phyloP scores from a whole-genome alignment of 2,888 invertebrate genomes.

The Acronicta psi region DNA sequence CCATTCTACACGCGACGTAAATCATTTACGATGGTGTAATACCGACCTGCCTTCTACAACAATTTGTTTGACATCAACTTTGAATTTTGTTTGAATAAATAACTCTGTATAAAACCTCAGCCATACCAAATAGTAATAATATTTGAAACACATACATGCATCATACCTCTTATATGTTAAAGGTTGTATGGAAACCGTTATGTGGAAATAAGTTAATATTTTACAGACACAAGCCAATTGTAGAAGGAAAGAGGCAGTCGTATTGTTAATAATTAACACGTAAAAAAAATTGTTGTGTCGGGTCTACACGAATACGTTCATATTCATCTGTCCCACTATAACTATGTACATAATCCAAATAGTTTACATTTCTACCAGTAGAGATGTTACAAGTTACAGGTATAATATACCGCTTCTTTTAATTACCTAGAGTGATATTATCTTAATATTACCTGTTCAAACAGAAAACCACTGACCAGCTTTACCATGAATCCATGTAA shows the following conservation, averaged over 20 bases:
- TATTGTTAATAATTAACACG: conserved; percentile 39
- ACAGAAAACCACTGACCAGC: too few relatives aligned
- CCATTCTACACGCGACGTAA: conserved; percentile 49
- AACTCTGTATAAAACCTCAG: conserved; percentile 88
- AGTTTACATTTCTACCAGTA: conserved; percentile 8
- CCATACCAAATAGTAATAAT: conserved; percentile 80
- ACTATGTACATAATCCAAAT: conserved; percentile 17
- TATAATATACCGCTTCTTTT: too few relatives aligned
- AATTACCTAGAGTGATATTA: too few relatives aligned
- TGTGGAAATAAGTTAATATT: conserved; percentile 52
- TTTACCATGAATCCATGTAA: too few relatives aligned
- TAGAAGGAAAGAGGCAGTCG: conserved; percentile 45
- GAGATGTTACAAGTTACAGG: neutral
- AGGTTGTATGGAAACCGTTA: conserved; percentile 53
- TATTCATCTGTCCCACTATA: conserved; percentile 39
- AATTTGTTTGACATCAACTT: conserved; percentile 41
- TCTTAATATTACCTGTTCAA: too few relatives aligned
- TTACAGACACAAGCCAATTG: conserved; percentile 49
- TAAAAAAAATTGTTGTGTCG: conserved; percentile 48
- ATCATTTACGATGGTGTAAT: conserved; percentile 47
- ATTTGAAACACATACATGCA: conserved; percentile 49
- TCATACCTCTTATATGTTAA: conserved; percentile 60
- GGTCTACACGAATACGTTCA: conserved; percentile 37
- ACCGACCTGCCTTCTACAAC: conserved; percentile 28
- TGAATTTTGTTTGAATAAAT: conserved; percentile 65